These are phyloP conservation scores for Aplidium turbinatum DNA, from an alignment of 23 tunicate genomes.

Conservation along the genomic window DNA sequence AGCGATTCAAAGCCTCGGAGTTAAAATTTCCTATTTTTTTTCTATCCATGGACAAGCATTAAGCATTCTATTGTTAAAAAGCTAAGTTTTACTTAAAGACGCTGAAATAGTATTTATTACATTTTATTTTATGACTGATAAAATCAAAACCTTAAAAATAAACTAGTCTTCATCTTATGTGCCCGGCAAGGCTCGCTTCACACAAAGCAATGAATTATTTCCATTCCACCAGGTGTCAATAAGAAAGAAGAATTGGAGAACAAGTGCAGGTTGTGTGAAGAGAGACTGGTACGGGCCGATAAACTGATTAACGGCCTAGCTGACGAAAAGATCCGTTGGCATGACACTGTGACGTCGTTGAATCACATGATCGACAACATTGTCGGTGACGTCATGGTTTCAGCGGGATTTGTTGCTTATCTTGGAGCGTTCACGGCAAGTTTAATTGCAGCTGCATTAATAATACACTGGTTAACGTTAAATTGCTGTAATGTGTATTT, in stretches of 20 bases:
- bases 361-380: conserved; percentile 90
- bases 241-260: conserved; percentile 92
- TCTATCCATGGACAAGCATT: too few species aligned
- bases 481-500: too few species aligned
- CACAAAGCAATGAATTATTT: background rate
- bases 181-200: too few species aligned
- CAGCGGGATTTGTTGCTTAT: conserved; percentile 94
- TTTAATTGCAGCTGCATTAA: too few species aligned
- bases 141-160: too few species aligned
- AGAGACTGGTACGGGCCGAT: conserved; percentile 92
- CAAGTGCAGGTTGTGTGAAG: conserved; percentile 89
- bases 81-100: background rate
- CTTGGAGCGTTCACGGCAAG: conserved; percentile 87
- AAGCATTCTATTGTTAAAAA: too few species aligned
- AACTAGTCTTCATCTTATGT: too few species aligned
- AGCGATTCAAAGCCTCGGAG: too few species aligned
- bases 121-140: background rate
- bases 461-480: too few species aligned
- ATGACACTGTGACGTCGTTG: conserved; percentile 83
- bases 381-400: conserved; percentile 96
- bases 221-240: conserved; percentile 68
- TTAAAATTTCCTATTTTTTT: too few species aligned
- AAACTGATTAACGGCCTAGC: conserved; percentile 97
- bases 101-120: background rate
- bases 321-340: conserved; percentile 97